Base-by-base conservation (phyloP, 2,797 vertebrate species). In the Sebastolobus altivelis region DNA sequence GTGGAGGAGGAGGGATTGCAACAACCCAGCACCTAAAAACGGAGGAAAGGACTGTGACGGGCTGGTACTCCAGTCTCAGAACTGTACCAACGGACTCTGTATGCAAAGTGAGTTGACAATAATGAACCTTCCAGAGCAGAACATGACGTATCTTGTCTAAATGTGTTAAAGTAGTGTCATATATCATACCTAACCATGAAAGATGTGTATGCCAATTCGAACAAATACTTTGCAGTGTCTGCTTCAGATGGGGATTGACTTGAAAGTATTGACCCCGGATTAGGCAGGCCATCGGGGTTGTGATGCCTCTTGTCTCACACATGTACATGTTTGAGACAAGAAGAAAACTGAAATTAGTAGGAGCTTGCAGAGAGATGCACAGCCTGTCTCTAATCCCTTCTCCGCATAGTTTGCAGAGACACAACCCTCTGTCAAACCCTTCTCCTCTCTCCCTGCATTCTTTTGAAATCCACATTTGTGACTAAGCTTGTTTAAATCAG, bases 1-100 rank as follows among this genome's bases (percentile, higher is more conserved):
- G 89, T 99, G 98, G 98, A 96, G 98, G 79, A 96, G 97, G 82
- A 96, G 98, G 58, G 98, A 98, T 76, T 99, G 98, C 91, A 95
- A 94, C 0, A 97, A 97, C 6, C 98, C 98, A 0, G 97, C 97
- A 0, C 98, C 98, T 0, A 98, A 97, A 92, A 99, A 98, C 0
- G 98, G 98, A 7, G 98, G 98, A 1, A 98, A 97, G 78, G 98
- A 99, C 95, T 99, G 98, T 0, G 97, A 98, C 0, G 98, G 98
- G 6, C 92, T 96, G 8, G 96, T 98, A 27, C 95, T 99, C 38
- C 97, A 98, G 89, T 98, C 98, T 88, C 97, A 99, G 93, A 99
- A 99, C 95, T 99, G 98, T 80, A 99, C 98, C 0, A 97, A 99
- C 0, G 98, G 98, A 37, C 97, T 99, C 72, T 99, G 98, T 89